Evolutionary conservation across 2,797 vertebrate species (phyloP).

Genomic region (Notolabrus celidotus): DNA sequence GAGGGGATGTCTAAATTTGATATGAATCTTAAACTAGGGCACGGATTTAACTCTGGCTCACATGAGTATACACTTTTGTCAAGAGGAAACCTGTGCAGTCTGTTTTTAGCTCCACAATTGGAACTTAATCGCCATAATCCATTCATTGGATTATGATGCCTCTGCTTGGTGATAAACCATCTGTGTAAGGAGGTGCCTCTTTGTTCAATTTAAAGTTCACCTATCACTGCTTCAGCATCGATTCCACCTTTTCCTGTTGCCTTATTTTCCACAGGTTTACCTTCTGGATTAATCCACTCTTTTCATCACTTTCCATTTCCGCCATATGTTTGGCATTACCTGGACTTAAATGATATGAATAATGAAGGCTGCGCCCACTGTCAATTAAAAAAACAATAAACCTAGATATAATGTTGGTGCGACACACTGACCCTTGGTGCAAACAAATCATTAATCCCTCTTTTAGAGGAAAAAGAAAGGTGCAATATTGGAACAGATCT

Average conservation of each 20-base stretch:
- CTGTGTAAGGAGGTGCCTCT: constrained; percentile 61
- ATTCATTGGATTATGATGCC: constrained; percentile 74
- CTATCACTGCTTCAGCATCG: constrained; percentile 25
- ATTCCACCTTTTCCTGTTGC: not conserved
- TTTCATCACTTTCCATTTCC: constrained; percentile 31
- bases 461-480: constrained; percentile 58
- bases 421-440: constrained; percentile 54
- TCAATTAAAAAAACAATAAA: constrained; percentile 13
- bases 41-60: constrained; percentile 57
- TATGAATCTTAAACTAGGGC: constrained; percentile 62
- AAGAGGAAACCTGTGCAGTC: constrained; percentile 63
- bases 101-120: constrained; percentile 78
- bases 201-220: constrained; percentile 64
- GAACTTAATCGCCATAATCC: constrained; percentile 78
- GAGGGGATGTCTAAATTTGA: constrained; percentile 58
- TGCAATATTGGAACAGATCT: constrained; percentile 61
- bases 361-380: constrained; percentile 2
- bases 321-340: constrained; percentile 16
- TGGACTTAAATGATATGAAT: constrained; percentile 7
- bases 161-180: constrained; percentile 64
- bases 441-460: constrained; percentile 60
- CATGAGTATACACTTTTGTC: constrained; percentile 72
- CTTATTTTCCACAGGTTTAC: too few species aligned
- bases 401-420: constrained; percentile 31
- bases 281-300: constrained; percentile 17